Evolutionary conservation across 2,113 vertebrate species (phyloP).

Genomic region (Hippopotamus amphibius): DNA sequence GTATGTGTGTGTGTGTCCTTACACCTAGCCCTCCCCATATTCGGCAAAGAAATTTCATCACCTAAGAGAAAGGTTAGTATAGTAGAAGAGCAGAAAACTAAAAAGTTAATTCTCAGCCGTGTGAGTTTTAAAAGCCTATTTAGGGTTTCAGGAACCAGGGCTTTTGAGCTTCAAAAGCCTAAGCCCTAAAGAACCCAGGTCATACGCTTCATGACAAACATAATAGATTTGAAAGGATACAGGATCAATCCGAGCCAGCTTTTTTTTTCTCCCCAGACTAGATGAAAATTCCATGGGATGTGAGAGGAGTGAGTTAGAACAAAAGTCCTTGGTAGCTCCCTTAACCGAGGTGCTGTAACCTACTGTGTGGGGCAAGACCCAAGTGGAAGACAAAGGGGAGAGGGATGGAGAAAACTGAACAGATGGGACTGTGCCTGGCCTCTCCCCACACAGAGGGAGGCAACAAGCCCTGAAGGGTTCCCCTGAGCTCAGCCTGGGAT

Average conservation of each 20-base stretch:
- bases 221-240: slow-evolving; percentile 2
- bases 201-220: not conserved
- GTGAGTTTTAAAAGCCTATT: slow-evolving; percentile 46
- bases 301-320: not conserved
- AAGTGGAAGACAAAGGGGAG: not conserved
- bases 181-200: not conserved
- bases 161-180: slow-evolving; percentile 16
- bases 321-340: not conserved
- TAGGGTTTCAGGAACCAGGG: slow-evolving; percentile 21
- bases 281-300: not conserved
- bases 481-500: not conserved
- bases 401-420: not conserved
- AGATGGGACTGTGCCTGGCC: not conserved
- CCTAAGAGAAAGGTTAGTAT: not conserved
- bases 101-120: not conserved
- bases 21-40: not conserved
- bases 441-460: not conserved
- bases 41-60: slow-evolving; percentile 39
- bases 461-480: not conserved
- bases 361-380: not conserved
- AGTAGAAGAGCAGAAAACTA: not conserved
- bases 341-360: not conserved
- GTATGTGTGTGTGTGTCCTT: not conserved
- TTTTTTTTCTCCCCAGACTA: slow-evolving; percentile 11
- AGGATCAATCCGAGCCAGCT: not conserved